Evolutionary conservation across 2,113 vertebrate genomes (phyloP), one percentile per base, ranked within the genome.

Genomic region (Malurus cyaneus): DNA sequence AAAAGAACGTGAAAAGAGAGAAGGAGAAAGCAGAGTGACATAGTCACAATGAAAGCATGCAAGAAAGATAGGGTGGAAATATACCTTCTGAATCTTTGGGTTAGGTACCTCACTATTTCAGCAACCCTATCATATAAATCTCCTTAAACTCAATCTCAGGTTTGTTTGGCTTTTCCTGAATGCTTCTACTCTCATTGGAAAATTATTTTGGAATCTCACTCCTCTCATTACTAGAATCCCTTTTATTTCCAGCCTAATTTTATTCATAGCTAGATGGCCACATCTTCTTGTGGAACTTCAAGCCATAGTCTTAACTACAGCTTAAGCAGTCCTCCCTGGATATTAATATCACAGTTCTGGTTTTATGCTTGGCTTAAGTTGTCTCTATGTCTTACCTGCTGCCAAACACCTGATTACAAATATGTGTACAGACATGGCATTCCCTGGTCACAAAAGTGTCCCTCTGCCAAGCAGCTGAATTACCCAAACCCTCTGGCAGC

Each of bases 161-260:
- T 20, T 47, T 86, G 6, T 72, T 41, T 82, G 80, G 86, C 46
- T 82, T 36, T 42, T 88, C 84, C 65, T 85, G 61, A 89, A 69
- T 21, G 18, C 31, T 61, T 26, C 39, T 36, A 54, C 23, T 83
- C 62, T 62, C 62, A 39, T 31, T 88, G 59, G 66, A 88, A 95
- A 92, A 14, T 26, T 76, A 18, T 94, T 93, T 89, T 86, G 66
- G 59, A 92, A 62, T 15, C 46, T 41, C 31, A 26, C 29, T 82
- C 8, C 25, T 86, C 46, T 85, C 1, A 2, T 73, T 47, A 25
- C 64, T 94, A 86, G 62, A 90, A 94, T 70, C 17, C 31, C 79
- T 94, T 82, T 82, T 77, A 90, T 92, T 96, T 93, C 74, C 59
- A 86, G 59, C 19, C 14, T 83, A 34, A 93, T 92, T 83, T 93